Base-by-base conservation (phyloP, 1,140 invertebrate species). In the Drosophila jambulina region DNA sequence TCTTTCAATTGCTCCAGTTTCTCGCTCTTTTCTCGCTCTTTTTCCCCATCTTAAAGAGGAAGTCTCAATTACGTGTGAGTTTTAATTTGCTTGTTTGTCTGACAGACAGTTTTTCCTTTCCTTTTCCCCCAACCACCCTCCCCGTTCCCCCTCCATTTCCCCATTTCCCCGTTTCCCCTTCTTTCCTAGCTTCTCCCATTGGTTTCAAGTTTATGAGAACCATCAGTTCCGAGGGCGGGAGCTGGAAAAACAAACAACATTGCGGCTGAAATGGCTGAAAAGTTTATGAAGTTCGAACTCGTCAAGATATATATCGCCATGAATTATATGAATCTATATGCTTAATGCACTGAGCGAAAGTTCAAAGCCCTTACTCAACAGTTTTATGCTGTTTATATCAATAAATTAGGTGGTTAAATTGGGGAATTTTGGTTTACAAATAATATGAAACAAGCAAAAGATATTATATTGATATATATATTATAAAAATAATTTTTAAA, bases 1-100 rank as follows among this genome's bases (percentile, higher is more conserved):
- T 86, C 75, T 76, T 85, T 79, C 78, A 86, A 86, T 86, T 86
- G 82, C 83, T 83, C 68, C 71, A 82, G 70, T 86, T 86, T 86
- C 57, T 46, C 46, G 29, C 46, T 54, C 38, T 64, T 34, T 63
- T 0, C 21, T 58, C 25, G 23, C 19, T 57, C n/a, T 63, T 19
- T 67, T 42, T 17, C 48, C 38, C 12, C 58, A 46, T 46, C 57
- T 46, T 79, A 82, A 86, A 80, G 78, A 86, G 83, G 83, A 86
- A 86, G 84, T 86, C 79, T 86, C 83, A 86, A 86, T 86, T 86
- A 86, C 76, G 83, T 72, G 63, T 65, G 67, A 79, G 75, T 63
- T 56, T 69, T 71, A 75, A 75, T 71, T 76, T 83, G 61, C 67
- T 75, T 59, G 82, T 84, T 77, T 60, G 77, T 84, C 76, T 75